Percentiles rank a stretch among this genome's conserved stretches.
phyloP scores from a whole-genome alignment of 2,888 invertebrate genomes.

The Galerucella pusilla region DNA sequence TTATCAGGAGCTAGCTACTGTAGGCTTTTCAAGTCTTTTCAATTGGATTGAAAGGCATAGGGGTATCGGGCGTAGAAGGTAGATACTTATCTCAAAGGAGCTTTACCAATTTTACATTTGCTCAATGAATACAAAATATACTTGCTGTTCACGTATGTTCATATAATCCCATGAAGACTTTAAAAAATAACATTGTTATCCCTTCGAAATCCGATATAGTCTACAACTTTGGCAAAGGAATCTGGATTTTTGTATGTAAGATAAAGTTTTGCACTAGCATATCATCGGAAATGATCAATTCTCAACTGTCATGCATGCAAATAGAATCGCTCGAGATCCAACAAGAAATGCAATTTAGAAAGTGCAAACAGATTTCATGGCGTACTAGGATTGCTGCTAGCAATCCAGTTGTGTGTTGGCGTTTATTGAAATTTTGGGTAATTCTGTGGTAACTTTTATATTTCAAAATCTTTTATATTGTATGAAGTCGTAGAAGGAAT shows the following conservation, averaged over 20 bases:
- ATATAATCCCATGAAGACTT: not conserved
- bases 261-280: constrained; percentile 11
- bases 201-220: not conserved
- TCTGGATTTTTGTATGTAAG: constrained; percentile 13
- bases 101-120: no score
- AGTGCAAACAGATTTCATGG: constrained; percentile 28
- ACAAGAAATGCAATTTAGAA: constrained; percentile 30
- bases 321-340: constrained; percentile 15
- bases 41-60: no score
- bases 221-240: constrained; percentile 7
- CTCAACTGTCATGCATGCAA: constrained; percentile 33
- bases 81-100: no score
- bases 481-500: no score
- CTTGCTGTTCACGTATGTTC: not conserved
- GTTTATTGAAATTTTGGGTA: no score
- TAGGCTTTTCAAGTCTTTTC: no score
- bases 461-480: no score
- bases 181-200: not conserved
- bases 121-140: no score
- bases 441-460: no score
- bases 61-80: no score
- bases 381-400: constrained; percentile 8
- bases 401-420: not conserved
- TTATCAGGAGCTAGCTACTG: no score
- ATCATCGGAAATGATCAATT: constrained; percentile 33